Percentiles rank a stretch among this genome's conserved stretches.
phyloP scores from a whole-genome alignment of 2,888 invertebrate genomes.

The Stenurella melanura region DNA sequence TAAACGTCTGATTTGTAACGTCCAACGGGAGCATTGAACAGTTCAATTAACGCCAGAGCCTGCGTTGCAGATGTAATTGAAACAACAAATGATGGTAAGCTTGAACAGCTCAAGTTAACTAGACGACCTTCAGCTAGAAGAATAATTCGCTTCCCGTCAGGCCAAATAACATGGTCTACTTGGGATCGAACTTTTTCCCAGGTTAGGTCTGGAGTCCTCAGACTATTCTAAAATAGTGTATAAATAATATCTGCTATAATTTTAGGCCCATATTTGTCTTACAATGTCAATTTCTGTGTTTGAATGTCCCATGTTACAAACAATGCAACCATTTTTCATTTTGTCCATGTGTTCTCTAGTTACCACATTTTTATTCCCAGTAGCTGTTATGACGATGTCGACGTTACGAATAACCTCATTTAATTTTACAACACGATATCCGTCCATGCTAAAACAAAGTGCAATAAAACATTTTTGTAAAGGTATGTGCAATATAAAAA shows the following conservation, averaged over 20 bases:
- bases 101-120: constrained; percentile 97
- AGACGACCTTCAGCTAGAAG: constrained; percentile 95
- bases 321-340: constrained; percentile 96
- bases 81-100: constrained; percentile 97
- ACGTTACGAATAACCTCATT: constrained; percentile 95
- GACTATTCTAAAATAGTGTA: constrained; percentile 79
- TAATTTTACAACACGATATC: constrained; percentile 94
- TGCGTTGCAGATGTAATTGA: constrained; percentile 98
- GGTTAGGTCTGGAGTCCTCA: constrained; percentile 94
- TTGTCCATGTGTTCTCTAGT: constrained; percentile 96
- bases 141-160: constrained; percentile 95
- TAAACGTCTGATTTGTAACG: constrained; percentile 98
- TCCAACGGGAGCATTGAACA: constrained; percentile 96
- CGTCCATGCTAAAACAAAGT: constrained; percentile 89
- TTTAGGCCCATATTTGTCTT: constrained; percentile 64
- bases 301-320: constrained; percentile 98
- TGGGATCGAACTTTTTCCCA: constrained; percentile 99
- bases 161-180: constrained; percentile 99
- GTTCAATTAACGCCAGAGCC: constrained; percentile 96
- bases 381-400: constrained; percentile 98
- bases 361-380: constrained; percentile 97
- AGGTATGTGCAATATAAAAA: constrained; percentile 7
- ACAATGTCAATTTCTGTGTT: constrained; percentile 97
- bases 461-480: not conserved
- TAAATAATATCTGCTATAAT: constrained; percentile 9